Evolutionary conservation across 37 sponge, comb jelly and placozoan species (phyloP).

Genomic region (Chondrilla cf. caribensis): DNA sequence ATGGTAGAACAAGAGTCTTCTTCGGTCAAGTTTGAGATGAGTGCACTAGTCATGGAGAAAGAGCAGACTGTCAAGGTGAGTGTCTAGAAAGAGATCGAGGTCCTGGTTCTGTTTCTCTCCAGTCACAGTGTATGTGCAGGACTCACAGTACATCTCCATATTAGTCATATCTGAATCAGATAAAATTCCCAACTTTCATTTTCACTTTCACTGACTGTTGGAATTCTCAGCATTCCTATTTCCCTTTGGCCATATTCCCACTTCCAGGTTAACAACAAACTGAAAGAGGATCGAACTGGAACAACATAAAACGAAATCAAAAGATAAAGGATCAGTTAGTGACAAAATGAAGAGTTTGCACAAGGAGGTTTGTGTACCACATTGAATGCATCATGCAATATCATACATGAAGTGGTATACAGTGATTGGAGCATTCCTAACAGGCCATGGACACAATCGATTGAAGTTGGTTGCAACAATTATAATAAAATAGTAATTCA

Average conservation of each 20-base stretch:
- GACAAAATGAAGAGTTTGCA: background rate
- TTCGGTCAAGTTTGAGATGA: conserved; percentile 56
- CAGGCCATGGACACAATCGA: background rate
- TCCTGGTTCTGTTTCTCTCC: no score
- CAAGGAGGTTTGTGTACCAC: background rate
- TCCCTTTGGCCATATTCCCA: background rate
- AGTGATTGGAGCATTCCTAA: no score
- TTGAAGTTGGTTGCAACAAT: no score
- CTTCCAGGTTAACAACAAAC: background rate
- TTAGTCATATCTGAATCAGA: no score
- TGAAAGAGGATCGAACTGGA: conserved; percentile 2
- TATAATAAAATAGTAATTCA: no score
- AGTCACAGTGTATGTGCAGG: no score
- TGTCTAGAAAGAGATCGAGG: background rate
- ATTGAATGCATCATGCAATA: no score
- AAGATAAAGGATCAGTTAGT: background rate
- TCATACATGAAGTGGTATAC: background rate
- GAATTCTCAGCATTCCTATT: no score
- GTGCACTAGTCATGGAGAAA: conserved; percentile 51
- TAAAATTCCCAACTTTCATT: no score
- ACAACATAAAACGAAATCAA: background rate
- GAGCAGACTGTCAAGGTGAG: conserved; percentile 56
- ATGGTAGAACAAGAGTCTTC: conserved; percentile 40
- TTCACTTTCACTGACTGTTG: no score
- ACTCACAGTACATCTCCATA: no score